phyloP scores from a whole-genome alignment of 2,888 invertebrate genomes.

The Apoda limacodes region DNA sequence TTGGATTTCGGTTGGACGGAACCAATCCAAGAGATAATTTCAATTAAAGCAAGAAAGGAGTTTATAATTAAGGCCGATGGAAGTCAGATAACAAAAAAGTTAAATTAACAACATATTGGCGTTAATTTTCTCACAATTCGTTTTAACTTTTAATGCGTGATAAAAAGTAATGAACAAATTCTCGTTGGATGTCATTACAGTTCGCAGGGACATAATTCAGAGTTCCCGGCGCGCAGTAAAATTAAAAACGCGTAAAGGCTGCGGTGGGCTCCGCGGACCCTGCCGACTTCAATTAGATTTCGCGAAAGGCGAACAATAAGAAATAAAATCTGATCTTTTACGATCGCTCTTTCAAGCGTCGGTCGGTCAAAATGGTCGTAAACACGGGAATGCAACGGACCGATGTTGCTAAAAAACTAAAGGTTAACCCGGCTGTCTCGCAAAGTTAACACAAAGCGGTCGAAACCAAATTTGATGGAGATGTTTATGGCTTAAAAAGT shows the following conservation, averaged over 20 bases:
- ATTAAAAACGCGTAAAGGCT: slow-evolving; percentile 61
- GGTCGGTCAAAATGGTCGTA: slow-evolving; percentile 54
- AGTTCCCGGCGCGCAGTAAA: slow-evolving; percentile 43
- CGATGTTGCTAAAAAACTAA: slow-evolving; percentile 46
- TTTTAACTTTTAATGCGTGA: slow-evolving; percentile 44
- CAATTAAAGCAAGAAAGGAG: too few relatives aligned
- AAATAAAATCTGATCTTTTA: slow-evolving; percentile 65
- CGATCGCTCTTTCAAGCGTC: slow-evolving; percentile 54
- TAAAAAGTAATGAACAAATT: slow-evolving; percentile 56
- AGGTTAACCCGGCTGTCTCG: slow-evolving; percentile 34
- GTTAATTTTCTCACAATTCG: slow-evolving; percentile 24
- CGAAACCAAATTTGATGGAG: slow-evolving; percentile 48
- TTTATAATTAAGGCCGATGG: too few relatives aligned
- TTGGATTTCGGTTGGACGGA: too few relatives aligned
- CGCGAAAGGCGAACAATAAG: slow-evolving; percentile 67
- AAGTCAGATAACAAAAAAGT: too few relatives aligned
- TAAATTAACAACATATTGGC: too few relatives aligned
- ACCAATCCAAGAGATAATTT: too few relatives aligned
- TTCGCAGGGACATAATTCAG: slow-evolving; percentile 44
- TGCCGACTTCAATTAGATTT: slow-evolving; percentile 65
- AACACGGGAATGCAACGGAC: slow-evolving; percentile 61
- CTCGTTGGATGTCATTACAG: slow-evolving; percentile 40
- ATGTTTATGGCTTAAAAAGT: slow-evolving; percentile 50
- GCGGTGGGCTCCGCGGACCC: slow-evolving; percentile 35
- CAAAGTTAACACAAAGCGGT: slow-evolving; percentile 36